phyloP scores from a whole-genome alignment of 2,888 invertebrate genomes.

The Molorchus minor region DNA sequence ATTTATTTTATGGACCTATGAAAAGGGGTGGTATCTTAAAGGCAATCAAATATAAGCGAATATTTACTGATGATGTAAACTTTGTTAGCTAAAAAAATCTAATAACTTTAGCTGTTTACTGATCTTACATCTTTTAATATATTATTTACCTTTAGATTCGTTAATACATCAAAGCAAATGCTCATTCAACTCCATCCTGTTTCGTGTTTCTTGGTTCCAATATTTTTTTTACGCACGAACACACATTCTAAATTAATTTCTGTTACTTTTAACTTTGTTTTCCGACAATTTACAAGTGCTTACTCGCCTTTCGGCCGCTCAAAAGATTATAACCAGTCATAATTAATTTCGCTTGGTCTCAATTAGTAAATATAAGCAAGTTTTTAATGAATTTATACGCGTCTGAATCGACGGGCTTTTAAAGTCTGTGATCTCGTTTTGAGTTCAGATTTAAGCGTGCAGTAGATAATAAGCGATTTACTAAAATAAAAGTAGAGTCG shows the following conservation, averaged over 20 bases:
- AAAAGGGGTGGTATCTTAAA: no score
- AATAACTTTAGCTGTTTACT: no score
- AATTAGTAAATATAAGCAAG: slow-evolving; percentile 1
- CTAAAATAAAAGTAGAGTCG: no score
- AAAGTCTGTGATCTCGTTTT: background rate
- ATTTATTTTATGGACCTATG: no score
- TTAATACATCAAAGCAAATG: no score
- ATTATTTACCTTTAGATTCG: no score
- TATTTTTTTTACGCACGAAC: background rate
- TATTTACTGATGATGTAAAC: no score
- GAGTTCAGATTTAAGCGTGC: no score
- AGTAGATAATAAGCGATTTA: no score
- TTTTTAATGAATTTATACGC: background rate
- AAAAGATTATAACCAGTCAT: background rate
- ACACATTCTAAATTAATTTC: background rate
- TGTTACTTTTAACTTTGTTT: slow-evolving; percentile 1
- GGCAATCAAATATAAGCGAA: no score
- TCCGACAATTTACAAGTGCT: background rate
- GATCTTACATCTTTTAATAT: no score
- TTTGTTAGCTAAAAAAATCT: no score
- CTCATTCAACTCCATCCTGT: background rate
- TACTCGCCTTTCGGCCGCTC: background rate
- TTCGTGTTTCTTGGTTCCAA: background rate
- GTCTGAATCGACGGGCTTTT: background rate
- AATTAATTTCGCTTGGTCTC: background rate